Conservation (phyloP, 2,113 vertebrate genomes). For the Probosciger aterrimus region DNA sequence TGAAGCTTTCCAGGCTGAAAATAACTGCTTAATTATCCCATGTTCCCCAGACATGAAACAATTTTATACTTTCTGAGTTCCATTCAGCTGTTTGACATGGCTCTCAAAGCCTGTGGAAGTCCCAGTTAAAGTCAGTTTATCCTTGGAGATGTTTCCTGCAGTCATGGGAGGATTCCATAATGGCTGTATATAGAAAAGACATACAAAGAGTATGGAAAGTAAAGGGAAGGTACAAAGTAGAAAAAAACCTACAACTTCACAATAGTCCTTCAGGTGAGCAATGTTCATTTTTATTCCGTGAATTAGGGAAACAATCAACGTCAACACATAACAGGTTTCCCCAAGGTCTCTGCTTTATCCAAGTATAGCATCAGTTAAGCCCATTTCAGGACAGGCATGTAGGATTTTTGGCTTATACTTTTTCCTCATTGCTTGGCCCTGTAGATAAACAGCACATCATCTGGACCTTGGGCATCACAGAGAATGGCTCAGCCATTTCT, state of each 20-base stretch:
- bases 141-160: background rate
- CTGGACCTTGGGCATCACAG: background rate
- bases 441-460: background rate
- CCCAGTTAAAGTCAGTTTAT: background rate
- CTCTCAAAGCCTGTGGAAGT: background rate
- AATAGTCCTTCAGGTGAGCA: background rate
- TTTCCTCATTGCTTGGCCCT: background rate
- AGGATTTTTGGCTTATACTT: background rate
- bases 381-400: background rate
- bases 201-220: background rate
- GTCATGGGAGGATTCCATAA: fast-evolving
- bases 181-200: background rate
- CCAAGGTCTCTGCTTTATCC: background rate
- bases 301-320: background rate
- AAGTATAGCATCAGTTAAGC: background rate
- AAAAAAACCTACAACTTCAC: background rate
- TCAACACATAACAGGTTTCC: background rate
- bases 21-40: background rate
- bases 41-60: background rate
- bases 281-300: background rate
- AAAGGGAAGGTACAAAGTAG: background rate
- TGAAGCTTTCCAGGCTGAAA: background rate
- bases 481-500: background rate
- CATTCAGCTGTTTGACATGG: background rate
- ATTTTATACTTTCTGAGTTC: background rate